A percentile compares a stretch with the other conserved stretches of the same genome.
These are phyloP conservation scores for Mamestra brassicae DNA, from an alignment of 2,888 invertebrate species.

Conservation along the genomic window DNA sequence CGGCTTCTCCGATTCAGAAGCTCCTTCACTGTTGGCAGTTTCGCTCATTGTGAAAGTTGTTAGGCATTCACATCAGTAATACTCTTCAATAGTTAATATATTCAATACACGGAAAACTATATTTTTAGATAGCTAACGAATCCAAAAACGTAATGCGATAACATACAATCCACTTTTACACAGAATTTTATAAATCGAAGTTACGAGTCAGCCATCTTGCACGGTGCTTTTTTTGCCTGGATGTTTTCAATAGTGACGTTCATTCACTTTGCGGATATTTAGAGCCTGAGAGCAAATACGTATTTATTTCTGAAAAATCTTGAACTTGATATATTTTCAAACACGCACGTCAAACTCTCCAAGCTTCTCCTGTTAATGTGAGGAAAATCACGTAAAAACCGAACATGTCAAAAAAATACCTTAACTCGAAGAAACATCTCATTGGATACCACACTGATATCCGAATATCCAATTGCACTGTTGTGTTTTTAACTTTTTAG, in stretches of 20 bases:
- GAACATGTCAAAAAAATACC: too few relatives aligned
- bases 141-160: neutral
- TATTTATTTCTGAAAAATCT: neutral
- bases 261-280: slow-evolving; percentile 6
- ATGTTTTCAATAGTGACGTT: slow-evolving; percentile 46
- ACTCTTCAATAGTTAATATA: slow-evolving; percentile 25
- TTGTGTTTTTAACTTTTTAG: neutral
- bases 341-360: too few relatives aligned
- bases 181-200: slow-evolving; percentile 38
- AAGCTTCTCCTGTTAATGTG: too few relatives aligned
- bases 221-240: slow-evolving; percentile 40
- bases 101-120: slow-evolving; percentile 3
- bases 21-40: slow-evolving; percentile 75
- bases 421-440: too few relatives aligned
- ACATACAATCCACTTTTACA: slow-evolving; percentile 6
- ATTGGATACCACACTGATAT: neutral
- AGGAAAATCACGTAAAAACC: too few relatives aligned
- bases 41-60: slow-evolving; percentile 80
- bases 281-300: neutral
- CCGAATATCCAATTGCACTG: neutral
- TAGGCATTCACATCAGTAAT: slow-evolving; percentile 50
- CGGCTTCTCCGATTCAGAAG: slow-evolving; percentile 83
- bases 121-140: neutral
- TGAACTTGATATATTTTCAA: neutral
- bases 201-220: slow-evolving; percentile 63